A percentile compares a stretch with the other conserved stretches of the same genome.
These are phyloP conservation scores for Mycteria americana DNA, from an alignment of 2,797 vertebrate genomes.

Conservation along the genomic window DNA sequence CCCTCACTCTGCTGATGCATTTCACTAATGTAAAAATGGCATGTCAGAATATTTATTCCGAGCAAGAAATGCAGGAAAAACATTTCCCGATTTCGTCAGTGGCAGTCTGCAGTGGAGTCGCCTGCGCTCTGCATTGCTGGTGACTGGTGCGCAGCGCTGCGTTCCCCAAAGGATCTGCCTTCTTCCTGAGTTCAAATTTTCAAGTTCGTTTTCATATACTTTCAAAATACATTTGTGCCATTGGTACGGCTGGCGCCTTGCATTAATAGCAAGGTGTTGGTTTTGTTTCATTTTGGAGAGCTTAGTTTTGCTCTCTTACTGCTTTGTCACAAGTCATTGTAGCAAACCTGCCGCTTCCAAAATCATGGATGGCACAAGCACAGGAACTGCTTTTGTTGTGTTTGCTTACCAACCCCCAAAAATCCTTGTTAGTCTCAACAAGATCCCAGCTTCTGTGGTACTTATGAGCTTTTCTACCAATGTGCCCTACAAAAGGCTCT, in stretches of 20 bases:
- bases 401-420: not conserved
- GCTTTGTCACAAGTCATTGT: slow-evolving; percentile 14
- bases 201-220: not conserved
- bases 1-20: not conserved
- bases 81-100: not conserved
- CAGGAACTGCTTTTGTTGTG: not conserved
- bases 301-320: slow-evolving; percentile 35
- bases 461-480: not conserved
- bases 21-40: not conserved
- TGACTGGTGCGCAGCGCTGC: not conserved
- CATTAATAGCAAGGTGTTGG: not conserved
- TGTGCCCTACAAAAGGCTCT: slow-evolving; percentile 15
- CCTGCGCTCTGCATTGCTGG: not conserved
- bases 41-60: not conserved
- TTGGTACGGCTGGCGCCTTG: not conserved
- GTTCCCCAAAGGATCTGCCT: not conserved
- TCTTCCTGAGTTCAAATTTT: not conserved
- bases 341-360: slow-evolving; percentile 22
- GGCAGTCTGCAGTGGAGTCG: not conserved
- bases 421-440: not conserved
- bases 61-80: not conserved
- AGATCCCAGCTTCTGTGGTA: not conserved
- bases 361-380: not conserved
- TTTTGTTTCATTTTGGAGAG: not conserved
- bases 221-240: not conserved